These are phyloP conservation scores for Halcyon leucocephala DNA, from an alignment of 2,797 vertebrate species.

Conservation along the genomic window DNA sequence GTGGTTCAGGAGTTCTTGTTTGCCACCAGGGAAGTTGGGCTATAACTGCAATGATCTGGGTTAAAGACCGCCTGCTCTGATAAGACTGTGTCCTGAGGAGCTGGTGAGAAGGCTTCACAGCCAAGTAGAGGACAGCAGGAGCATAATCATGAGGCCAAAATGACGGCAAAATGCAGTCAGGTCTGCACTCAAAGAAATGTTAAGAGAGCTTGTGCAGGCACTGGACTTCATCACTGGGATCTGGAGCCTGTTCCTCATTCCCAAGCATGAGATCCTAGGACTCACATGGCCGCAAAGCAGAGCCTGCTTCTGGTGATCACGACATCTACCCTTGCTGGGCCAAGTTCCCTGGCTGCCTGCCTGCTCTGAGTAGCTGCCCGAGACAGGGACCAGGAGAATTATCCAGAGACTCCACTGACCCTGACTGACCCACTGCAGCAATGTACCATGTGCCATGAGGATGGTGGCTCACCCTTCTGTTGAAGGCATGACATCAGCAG, in stretches of 20 bases:
- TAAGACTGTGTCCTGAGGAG: background rate
- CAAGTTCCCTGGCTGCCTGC: background rate
- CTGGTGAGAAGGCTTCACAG: background rate
- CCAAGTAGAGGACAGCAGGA: background rate
- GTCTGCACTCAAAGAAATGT: background rate
- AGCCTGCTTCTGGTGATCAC: background rate
- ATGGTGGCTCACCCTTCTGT: background rate
- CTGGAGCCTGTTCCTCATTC: background rate
- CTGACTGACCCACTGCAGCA: background rate
- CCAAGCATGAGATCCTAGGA: background rate
- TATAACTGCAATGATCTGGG: background rate
- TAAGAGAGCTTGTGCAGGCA: background rate
- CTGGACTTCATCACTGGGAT: background rate
- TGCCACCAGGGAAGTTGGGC: background rate
- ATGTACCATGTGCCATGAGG: accelerated
- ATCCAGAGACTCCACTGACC: background rate
- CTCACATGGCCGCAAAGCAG: background rate
- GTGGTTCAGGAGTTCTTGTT: background rate
- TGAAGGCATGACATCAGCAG: too few relatives aligned
- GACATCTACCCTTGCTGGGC: background rate
- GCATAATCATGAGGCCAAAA: background rate
- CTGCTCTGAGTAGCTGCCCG: background rate
- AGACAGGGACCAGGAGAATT: background rate
- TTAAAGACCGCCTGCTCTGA: background rate
- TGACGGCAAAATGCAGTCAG: background rate